Base-by-base conservation (phyloP, 2,888 invertebrate species). In the Deilephila porcellus region DNA sequence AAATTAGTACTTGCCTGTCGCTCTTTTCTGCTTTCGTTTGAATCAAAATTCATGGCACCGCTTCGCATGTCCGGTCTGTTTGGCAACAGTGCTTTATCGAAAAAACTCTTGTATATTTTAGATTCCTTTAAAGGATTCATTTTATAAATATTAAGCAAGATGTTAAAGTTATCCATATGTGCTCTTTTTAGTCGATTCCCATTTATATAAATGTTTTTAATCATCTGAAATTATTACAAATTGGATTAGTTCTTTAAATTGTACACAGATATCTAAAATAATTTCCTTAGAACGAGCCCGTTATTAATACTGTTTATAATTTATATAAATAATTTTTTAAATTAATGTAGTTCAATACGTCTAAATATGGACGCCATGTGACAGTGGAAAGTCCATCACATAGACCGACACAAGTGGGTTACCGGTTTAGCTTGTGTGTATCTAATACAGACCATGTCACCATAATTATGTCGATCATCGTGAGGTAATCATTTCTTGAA, bases 101-200 rank as follows among this genome's bases (percentile, higher is more conserved):
- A 86, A 82, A 90, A 91, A 59, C 82, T 79, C 82, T 87, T 85
- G 78, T 84, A 93, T 74, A 92, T 79, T 72, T 87, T 83, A 6
- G 91, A 93, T 45, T 81, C 80, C 78, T 82, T 88, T 73, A 93
- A 81, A 60, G 92, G 92, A 78, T 91, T 91, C 78, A 89, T 79
- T 87, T 92, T 92, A 76, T 90, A 92, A 62, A 93, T 81, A 34
- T 86, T 88, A 0, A 93, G 78, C 59, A 92, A 77, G 1, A 89
- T 80, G 52, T 90, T 86, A 72, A 93, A 92, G 4, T 91, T 88
- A 19, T 89, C 86, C 6, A 78, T 37, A 29, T 77, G 73, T 5
- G 75, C 67, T 37, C 79, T 78, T 60, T 80, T 79, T 14, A 1
- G 72, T 71, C 77, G 75, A 6, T 34, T 53, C 20, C n/a, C 53